These are phyloP conservation scores for Anthoscopus minutus DNA, from an alignment of 2,113 vertebrate species.

Conservation along the genomic window DNA sequence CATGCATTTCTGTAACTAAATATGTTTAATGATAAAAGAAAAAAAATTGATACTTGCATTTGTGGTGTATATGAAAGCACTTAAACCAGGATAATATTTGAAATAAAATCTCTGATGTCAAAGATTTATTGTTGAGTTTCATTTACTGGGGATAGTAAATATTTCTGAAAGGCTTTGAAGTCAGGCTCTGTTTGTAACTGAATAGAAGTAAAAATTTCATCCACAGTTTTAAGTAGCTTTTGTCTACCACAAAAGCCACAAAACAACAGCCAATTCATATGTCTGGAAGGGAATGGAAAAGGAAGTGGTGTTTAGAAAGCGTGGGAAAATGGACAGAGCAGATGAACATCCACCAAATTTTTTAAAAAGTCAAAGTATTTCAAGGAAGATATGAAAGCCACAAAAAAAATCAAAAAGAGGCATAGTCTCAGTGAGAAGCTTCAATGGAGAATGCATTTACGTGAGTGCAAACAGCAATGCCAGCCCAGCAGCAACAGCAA, in stretches of 20 bases:
- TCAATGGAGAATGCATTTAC: not conserved
- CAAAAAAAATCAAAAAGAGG: not conserved
- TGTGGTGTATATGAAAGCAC: slow-evolving; percentile 11
- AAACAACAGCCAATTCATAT: not conserved
- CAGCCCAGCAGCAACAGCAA: not conserved
- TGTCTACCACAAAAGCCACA: not conserved
- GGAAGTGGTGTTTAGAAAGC: not conserved
- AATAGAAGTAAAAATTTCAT: not conserved
- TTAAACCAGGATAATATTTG: not conserved
- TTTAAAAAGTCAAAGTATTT: not conserved
- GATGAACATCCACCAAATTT: not conserved
- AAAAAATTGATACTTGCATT: not conserved
- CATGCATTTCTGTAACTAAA: not conserved
- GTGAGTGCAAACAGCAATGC: not conserved
- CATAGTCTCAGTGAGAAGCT: not conserved
- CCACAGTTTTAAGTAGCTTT: not conserved
- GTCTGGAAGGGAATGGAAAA: not conserved
- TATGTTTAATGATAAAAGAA: not conserved
- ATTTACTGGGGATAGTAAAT: not conserved
- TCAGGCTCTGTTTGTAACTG: not conserved
- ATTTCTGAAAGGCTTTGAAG: not conserved
- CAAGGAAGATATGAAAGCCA: not conserved
- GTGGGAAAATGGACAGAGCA: not conserved
- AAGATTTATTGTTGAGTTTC: not conserved
- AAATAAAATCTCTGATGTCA: not conserved